Conservation (phyloP, 2,797 vertebrate genomes). For the Helostoma temminkii region DNA sequence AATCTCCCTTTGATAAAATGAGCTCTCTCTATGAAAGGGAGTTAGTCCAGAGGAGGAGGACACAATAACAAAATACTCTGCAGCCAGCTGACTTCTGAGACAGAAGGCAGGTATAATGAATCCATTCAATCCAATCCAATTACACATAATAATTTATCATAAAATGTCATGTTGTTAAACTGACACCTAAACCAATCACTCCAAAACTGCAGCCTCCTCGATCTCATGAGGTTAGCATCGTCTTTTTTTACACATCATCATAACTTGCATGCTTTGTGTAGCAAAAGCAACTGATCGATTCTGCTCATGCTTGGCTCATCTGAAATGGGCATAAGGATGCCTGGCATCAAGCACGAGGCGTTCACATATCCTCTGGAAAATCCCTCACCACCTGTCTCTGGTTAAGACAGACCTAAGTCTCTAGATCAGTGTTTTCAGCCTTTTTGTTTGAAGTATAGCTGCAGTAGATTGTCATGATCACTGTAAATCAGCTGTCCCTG, state of each 20-base stretch:
- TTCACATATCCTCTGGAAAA: conserved; percentile 14
- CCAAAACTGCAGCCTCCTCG: not conserved
- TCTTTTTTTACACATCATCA: not conserved
- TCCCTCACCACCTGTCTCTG: conserved; percentile 52
- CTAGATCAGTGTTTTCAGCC: conserved; percentile 42
- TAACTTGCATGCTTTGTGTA: not conserved
- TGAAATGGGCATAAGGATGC: not conserved
- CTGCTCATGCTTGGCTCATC: not conserved
- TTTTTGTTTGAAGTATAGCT: conserved; percentile 55
- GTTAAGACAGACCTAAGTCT: conserved; percentile 37
- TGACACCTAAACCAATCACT: too few relatives aligned
- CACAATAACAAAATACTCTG: too few relatives aligned
- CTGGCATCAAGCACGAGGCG: conserved; percentile 22
- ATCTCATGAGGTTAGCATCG: not conserved
- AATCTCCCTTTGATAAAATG: not conserved
- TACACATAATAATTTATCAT: too few relatives aligned
- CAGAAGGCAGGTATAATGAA: too few relatives aligned
- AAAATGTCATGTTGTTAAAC: too few relatives aligned
- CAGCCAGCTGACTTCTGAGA: too few relatives aligned
- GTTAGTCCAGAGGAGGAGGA: too few relatives aligned
- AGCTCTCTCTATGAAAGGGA: not conserved
- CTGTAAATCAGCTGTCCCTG: conserved; percentile 60
- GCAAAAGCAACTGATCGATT: not conserved
- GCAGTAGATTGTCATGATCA: conserved; percentile 44
- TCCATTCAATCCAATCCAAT: too few relatives aligned